These are phyloP conservation scores for Drosophila vallismaia DNA, from an alignment of 2,888 invertebrate genomes.

Conservation along the genomic window DNA sequence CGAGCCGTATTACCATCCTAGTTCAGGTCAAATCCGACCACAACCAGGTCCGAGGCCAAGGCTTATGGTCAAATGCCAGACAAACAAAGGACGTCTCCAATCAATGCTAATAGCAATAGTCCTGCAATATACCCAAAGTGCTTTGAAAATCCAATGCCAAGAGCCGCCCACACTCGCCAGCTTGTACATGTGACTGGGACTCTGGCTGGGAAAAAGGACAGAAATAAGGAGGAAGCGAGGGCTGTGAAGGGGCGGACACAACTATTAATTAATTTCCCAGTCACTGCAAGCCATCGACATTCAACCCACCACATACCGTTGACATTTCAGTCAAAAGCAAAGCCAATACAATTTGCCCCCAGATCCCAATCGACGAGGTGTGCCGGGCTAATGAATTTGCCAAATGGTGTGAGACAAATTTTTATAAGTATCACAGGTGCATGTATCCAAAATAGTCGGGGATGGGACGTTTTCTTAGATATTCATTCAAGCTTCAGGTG, in stretches of 20 bases:
- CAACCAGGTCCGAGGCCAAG: slow-evolving; percentile 48
- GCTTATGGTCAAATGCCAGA: slow-evolving; percentile 49
- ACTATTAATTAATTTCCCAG: slow-evolving; percentile 73
- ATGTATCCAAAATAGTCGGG: slow-evolving; percentile 5
- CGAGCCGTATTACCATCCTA: slow-evolving; percentile 6
- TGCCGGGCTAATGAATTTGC: slow-evolving; percentile 34
- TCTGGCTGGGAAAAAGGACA: slow-evolving; percentile 2
- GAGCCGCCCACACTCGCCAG: slow-evolving; percentile 38
- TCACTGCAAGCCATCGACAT: slow-evolving; percentile 55
- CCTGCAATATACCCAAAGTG: slow-evolving; percentile 55
- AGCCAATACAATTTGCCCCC: slow-evolving; percentile 51
- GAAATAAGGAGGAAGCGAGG: neutral
- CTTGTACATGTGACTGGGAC: neutral
- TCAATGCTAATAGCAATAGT: slow-evolving; percentile 69
- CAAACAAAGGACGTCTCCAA: slow-evolving; percentile 67
- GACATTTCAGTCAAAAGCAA: slow-evolving; percentile 67
- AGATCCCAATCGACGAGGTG: slow-evolving; percentile 21
- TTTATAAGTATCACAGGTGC: slow-evolving; percentile 10
- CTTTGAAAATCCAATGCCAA: slow-evolving; percentile 71
- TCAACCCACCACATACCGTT: slow-evolving; percentile 56
- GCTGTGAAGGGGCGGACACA: slow-evolving; percentile 25
- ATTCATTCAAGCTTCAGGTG: slow-evolving; percentile 12
- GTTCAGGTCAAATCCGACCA: slow-evolving; percentile 42
- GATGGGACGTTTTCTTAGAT: slow-evolving; percentile 19
- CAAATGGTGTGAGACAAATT: slow-evolving; percentile 26